phyloP scores from a whole-genome alignment of 2,888 invertebrate genomes.

The Agrochola litura region DNA sequence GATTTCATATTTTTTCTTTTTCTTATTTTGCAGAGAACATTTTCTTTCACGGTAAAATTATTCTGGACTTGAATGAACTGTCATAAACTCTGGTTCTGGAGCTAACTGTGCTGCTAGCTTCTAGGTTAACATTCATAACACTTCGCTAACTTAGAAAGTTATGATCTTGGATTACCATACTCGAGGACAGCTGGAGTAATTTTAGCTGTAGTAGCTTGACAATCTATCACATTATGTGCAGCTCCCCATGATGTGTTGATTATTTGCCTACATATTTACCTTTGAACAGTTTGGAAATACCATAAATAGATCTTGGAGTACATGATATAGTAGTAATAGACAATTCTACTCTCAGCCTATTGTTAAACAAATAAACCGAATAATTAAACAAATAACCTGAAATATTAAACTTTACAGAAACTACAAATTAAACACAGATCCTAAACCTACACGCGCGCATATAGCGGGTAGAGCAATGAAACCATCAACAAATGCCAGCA shows the following conservation, averaged over 20 bases:
- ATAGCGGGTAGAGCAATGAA: conserved; percentile 10
- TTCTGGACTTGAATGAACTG: conserved; percentile 21
- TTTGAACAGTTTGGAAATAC: not conserved
- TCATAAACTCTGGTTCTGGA: conserved; percentile 5
- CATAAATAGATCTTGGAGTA: not conserved
- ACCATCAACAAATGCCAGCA: conserved; percentile 40
- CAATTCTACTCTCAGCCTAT: not conserved
- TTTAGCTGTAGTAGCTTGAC: not conserved
- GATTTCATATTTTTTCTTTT: conserved; percentile 35
- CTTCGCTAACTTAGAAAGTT: not conserved
- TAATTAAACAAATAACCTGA: conserved; percentile 5
- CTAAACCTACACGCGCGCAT: conserved; percentile 6
- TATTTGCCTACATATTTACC: not conserved
- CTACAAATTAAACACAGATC: conserved; percentile 6
- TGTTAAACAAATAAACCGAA: conserved; percentile 12
- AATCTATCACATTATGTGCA: not conserved
- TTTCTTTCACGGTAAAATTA: conserved; percentile 12
- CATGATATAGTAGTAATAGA: not conserved
- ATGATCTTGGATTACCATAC: not conserved
- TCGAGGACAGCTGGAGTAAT: not conserved
- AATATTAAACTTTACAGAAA: conserved; percentile 30
- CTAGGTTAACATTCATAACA: conserved; percentile 1
- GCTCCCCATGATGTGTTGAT: not conserved
- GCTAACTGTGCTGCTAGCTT: not conserved
- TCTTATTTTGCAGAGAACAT: not conserved